These are phyloP conservation scores for Xanthia icteritia DNA, from an alignment of 2,888 invertebrate genomes.

Conservation along the genomic window DNA sequence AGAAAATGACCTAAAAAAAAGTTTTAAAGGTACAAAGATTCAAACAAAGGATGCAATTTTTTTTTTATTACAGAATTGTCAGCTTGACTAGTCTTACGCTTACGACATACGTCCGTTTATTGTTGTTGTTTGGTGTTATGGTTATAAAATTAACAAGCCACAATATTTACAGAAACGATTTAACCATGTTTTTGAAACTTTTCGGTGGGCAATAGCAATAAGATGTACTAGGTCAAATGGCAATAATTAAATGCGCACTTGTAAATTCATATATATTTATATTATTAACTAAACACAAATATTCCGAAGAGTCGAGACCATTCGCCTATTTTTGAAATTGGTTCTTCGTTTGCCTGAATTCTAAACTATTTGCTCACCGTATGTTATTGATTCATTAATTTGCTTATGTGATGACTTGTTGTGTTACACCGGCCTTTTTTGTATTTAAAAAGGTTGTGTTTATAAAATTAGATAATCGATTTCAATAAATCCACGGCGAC, in stretches of 20 bases:
- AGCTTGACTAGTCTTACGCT: conserved; percentile 17
- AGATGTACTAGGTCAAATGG: not conserved
- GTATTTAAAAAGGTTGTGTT: conserved; percentile 3
- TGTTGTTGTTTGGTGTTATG: conserved; percentile 21
- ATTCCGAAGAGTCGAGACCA: not conserved
- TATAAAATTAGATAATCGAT: conserved; percentile 8
- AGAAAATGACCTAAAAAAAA: not conserved
- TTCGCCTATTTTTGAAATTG: no score
- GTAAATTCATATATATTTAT: not conserved
- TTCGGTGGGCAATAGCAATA: conserved; percentile 4
- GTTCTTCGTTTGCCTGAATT: conserved; percentile 11
- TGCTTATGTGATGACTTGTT: conserved; percentile 26
- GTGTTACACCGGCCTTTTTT: conserved; percentile 7
- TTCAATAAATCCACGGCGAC: not conserved
- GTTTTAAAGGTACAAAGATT: not conserved
- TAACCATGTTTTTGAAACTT: not conserved
- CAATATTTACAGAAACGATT: not conserved
- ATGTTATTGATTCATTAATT: conserved; percentile 11
- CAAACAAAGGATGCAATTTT: not conserved
- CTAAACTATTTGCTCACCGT: conserved; percentile 29
- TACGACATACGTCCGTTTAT: not conserved
- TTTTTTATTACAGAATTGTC: not conserved
- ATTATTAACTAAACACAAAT: not conserved
- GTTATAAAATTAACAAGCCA: conserved; percentile 9
- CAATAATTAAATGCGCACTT: not conserved